phyloP scores from a whole-genome alignment of 1,140 invertebrate genomes.

The Drosophila ambigua region DNA sequence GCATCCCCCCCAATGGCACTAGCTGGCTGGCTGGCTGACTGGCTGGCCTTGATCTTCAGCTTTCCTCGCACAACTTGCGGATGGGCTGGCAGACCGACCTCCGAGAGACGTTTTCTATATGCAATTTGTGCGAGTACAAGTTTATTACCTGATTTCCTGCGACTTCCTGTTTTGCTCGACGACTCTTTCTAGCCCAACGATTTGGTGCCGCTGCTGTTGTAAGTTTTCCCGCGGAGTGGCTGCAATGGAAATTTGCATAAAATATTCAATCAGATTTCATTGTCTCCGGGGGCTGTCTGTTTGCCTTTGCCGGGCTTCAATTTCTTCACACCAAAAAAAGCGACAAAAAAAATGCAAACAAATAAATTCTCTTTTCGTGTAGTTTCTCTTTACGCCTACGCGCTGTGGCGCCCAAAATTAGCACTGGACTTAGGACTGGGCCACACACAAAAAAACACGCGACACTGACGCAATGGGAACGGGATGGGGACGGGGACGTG shows the following conservation, averaged over 20 bases:
- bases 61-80: constrained; percentile 30
- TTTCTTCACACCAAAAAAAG: constrained; percentile 59
- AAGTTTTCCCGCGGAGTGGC: not conserved
- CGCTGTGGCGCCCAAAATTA: constrained; percentile 26
- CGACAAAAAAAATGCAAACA: constrained; percentile 33
- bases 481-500: not conserved
- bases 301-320: constrained; percentile 63
- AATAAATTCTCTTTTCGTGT: constrained; percentile 35
- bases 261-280: constrained; percentile 68
- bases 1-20: not conserved
- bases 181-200: not conserved
- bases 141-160: constrained; percentile 46
- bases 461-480: not conserved
- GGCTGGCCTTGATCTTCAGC: constrained; percentile 71
- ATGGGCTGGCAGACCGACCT: constrained; percentile 2
- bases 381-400: constrained; percentile 54
- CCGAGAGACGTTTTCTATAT: not conserved
- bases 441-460: constrained; percentile 4
- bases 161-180: constrained; percentile 13
- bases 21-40: not conserved
- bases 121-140: no score
- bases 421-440: constrained; percentile 23
- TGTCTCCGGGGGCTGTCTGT: constrained; percentile 39
- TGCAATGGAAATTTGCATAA: constrained; percentile 67
- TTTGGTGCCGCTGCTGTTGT: constrained; percentile 10